Evolutionary conservation across 2,797 vertebrate species (phyloP).

Genomic region (Eleutherodactylus coqui): DNA sequence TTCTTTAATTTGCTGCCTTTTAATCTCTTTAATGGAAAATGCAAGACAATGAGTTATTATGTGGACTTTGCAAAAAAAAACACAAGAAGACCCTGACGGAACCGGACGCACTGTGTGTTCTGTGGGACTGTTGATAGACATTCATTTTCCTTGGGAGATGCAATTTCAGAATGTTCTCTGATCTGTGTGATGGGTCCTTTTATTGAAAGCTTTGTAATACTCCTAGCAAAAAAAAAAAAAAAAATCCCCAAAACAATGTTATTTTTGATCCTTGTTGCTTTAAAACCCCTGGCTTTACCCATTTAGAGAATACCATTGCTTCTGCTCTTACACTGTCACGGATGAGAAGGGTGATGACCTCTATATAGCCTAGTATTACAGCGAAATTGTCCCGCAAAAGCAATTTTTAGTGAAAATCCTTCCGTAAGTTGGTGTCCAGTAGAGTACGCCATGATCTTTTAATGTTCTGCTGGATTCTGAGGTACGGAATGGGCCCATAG

Average conservation of each 20-base stretch:
- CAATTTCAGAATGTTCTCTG: slow-evolving; percentile 38
- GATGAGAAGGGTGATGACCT: background rate
- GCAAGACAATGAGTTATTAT: slow-evolving; percentile 41
- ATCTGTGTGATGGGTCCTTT: slow-evolving; percentile 7
- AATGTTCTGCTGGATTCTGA: too few relatives aligned
- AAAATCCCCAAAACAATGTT: background rate
- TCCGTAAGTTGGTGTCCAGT: background rate
- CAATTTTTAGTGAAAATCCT: background rate
- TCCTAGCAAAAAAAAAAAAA: background rate
- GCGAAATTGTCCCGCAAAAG: background rate
- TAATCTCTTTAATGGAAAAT: slow-evolving; percentile 26
- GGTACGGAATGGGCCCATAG: background rate
- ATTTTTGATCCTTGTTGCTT: background rate
- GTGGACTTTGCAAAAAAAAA: slow-evolving; percentile 39
- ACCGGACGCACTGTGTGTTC: background rate
- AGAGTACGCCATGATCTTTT: background rate
- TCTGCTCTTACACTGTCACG: background rate
- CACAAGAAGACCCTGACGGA: slow-evolving; percentile 12
- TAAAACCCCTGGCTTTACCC: slow-evolving; percentile 13
- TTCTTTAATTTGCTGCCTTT: slow-evolving; percentile 45
- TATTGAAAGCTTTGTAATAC: slow-evolving; percentile 40
- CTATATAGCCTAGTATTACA: background rate
- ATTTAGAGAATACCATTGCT: background rate
- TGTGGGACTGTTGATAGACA: background rate
- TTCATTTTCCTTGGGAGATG: slow-evolving; percentile 9